Conservation (phyloP, 2,797 vertebrate species). For the Enteromius radiatus region DNA sequence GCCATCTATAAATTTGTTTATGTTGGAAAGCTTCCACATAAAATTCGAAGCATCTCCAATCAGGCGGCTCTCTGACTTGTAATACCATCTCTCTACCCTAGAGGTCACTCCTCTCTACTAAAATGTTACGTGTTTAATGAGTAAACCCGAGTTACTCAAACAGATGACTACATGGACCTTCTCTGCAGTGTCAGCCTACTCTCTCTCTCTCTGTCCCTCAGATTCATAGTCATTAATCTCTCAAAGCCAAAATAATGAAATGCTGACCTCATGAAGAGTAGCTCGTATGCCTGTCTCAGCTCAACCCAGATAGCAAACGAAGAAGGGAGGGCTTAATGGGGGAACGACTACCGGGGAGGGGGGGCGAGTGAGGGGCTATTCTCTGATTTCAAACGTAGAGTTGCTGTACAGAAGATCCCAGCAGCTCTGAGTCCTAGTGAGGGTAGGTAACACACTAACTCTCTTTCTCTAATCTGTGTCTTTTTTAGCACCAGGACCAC, state of each 20-base stretch:
- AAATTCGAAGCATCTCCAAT: neutral
- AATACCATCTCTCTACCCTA: slow-evolving; percentile 2
- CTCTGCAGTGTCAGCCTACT: neutral
- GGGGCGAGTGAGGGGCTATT: slow-evolving; percentile 42
- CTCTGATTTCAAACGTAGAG: slow-evolving; percentile 68
- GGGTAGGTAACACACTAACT: slow-evolving; percentile 75
- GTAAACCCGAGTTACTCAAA: slow-evolving; percentile 7
- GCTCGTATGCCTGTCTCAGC: slow-evolving; percentile 66
- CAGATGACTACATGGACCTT: neutral
- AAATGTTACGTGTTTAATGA: neutral
- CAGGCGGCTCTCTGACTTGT: neutral
- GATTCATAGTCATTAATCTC: slow-evolving; percentile 25
- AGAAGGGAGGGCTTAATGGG: slow-evolving; percentile 47
- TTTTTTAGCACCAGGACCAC: slow-evolving; percentile 23
- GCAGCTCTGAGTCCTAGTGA: slow-evolving; percentile 70
- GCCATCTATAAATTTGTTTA: neutral
- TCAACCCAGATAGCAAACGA: slow-evolving; percentile 60
- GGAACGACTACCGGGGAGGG: slow-evolving; percentile 24
- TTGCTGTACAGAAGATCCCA: slow-evolving; percentile 69
- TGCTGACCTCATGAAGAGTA: slow-evolving; percentile 73
- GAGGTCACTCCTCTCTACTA: slow-evolving; percentile 17
- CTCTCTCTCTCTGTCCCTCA: neutral
- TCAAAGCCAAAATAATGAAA: slow-evolving; percentile 71
- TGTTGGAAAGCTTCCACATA: neutral
- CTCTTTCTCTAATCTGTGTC: slow-evolving; percentile 49